Evolutionary conservation across 1,140 invertebrate species (phyloP).

Genomic region (Drosophila kepulauana): DNA sequence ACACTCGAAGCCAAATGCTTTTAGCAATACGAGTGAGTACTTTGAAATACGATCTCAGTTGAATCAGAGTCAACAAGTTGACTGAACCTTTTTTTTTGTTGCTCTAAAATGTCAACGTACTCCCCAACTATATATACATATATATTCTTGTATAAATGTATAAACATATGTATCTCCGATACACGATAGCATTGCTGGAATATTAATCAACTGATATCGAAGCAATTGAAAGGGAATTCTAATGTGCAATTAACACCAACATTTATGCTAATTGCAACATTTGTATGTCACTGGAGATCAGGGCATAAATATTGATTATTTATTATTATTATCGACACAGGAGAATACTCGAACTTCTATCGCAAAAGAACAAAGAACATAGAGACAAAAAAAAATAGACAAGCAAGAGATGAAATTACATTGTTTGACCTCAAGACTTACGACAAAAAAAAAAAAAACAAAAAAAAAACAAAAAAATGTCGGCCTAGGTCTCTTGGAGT

Average conservation of each 20-base stretch:
- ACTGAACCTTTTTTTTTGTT: conserved; percentile 27
- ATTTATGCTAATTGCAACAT: neutral
- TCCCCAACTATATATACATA: neutral
- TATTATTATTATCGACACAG: too few relatives aligned
- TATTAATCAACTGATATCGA: neutral
- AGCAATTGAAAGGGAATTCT: neutral
- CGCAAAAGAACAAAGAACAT: too few relatives aligned
- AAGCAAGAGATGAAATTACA: conserved; percentile 4
- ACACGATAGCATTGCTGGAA: conserved; percentile 8
- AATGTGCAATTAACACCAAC: neutral
- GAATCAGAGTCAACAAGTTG: conserved; percentile 25
- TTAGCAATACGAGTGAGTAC: conserved; percentile 13
- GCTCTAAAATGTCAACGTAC: conserved; percentile 19
- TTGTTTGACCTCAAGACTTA: neutral
- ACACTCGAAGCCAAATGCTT: conserved; percentile 9
- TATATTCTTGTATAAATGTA: too few relatives aligned
- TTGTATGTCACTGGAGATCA: too few relatives aligned
- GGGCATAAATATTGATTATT: too few relatives aligned
- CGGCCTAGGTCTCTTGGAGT: too few relatives aligned
- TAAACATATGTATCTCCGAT: neutral
- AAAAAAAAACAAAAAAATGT: too few relatives aligned
- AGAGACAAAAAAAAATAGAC: neutral
- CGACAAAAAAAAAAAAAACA: neutral
- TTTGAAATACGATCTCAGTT: conserved; percentile 44
- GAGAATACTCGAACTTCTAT: too few relatives aligned